Base-by-base conservation (phyloP, 1,140 invertebrate genomes). In the Spodoptera frugiperda region DNA sequence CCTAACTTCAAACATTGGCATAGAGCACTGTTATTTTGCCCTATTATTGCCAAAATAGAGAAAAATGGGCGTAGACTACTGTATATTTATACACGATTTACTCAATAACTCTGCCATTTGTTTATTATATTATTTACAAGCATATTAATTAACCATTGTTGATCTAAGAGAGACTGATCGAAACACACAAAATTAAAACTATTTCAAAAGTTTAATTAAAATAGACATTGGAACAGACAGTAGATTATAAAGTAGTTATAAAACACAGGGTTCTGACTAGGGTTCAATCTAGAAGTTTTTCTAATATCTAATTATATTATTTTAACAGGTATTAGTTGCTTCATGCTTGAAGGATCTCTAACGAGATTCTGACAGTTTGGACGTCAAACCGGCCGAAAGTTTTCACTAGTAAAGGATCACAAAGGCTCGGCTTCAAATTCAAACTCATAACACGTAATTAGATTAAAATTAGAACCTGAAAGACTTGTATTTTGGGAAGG, bases 391-490 rank as follows among this genome's bases (percentile, higher is more conserved):
- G 59, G 19, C 30, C 0, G 30, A 73, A 61, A 73, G 19, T 73
- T 73, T 61, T 30, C 15, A 33, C 39, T 48, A 33, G 54, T 19
- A 61, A 73, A 61, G 54, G 54, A 48, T 61, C 71, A 59, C 55
- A 73, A 73, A 48, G 71, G 25, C 19, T 55, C 49, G 44, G 54
- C 49, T 73, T 30, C 54, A 49, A 61, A 49, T 73, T 61, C 21
- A 72, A 72, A 72, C 54, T 72, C 48, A n/a, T 51, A 53, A 70
- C 67, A 57, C 3, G 54, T 57, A 73, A 73, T 73, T 61, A 49
- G 21, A 73, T 73, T 73, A 49, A 61, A 33, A 14, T 2, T 3
- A 49, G 15, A 61, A 33, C n/a, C 14, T 3, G 25, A 30, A 51
- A 68, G 17, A 14, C 15, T 68, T 53, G 53, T 53, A 33, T 61